Conservation (phyloP, 2,113 vertebrate species). For the Clupea harengus region DNA sequence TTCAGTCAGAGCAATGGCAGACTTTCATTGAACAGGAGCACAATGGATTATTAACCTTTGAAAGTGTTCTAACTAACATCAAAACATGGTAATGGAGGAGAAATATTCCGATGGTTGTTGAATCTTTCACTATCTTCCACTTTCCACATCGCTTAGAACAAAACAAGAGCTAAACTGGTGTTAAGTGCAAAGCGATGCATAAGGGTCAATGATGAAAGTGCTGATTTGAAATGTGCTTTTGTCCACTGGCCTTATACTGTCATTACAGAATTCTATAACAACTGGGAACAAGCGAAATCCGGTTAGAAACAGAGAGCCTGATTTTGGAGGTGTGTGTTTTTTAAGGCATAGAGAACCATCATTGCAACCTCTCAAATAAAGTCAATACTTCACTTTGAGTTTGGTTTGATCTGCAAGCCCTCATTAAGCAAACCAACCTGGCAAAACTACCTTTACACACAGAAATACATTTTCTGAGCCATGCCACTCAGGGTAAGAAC, state of each 20-base stretch:
- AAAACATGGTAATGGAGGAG: background rate
- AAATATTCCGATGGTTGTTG: background rate
- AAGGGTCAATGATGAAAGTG: background rate
- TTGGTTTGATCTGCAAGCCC: background rate
- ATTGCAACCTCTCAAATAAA: background rate
- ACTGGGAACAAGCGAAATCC: background rate
- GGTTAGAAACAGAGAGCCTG: background rate
- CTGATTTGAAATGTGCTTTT: background rate
- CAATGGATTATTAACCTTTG: background rate
- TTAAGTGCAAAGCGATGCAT: background rate
- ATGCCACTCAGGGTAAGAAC: background rate
- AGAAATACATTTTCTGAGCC: background rate
- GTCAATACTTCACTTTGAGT: background rate
- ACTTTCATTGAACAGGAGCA: background rate
- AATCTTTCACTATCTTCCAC: background rate
- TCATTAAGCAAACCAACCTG: background rate
- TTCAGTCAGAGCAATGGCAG: background rate
- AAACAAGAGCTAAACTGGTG: background rate
- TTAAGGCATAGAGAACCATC: background rate
- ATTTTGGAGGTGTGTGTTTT: background rate
- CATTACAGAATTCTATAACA: too few species aligned
- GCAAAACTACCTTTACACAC: background rate
- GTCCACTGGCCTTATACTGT: background rate
- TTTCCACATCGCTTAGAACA: background rate
- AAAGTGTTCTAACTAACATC: background rate